Percentiles rank a stretch among this genome's conserved stretches.
These are phyloP conservation scores for Cardiocondyla obscurior DNA, from an alignment of 1,140 invertebrate genomes.

Conservation along the genomic window DNA sequence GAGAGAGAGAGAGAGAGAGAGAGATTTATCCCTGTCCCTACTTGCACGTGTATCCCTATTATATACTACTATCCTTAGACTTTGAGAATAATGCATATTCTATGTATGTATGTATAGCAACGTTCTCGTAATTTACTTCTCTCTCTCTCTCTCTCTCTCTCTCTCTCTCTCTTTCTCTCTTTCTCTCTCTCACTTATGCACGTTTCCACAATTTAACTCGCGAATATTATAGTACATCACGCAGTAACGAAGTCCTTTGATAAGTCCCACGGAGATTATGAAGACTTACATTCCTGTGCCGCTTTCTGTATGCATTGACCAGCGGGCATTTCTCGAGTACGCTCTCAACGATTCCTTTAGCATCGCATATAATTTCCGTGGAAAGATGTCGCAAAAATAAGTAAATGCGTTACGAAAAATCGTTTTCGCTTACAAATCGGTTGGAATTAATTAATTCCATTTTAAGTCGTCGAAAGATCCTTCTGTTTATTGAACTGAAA, in stretches of 20 bases:
- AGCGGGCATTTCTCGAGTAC: not conserved
- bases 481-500: not conserved
- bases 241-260: constrained; percentile 26
- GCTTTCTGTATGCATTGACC: not conserved
- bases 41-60: constrained; percentile 20
- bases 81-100: constrained; percentile 33
- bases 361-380: not conserved
- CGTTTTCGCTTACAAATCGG: not conserved
- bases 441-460: constrained; percentile 11
- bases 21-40: constrained; percentile 16
- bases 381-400: not conserved
- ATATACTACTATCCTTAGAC: constrained; percentile 17
- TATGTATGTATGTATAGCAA: not conserved
- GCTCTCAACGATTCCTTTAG: too few relatives aligned
- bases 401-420: constrained; percentile 4
- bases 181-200: not conserved
- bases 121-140: constrained; percentile 8
- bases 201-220: constrained; percentile 45
- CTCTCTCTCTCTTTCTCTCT: not conserved
- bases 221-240: constrained; percentile 40
- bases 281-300: not conserved
- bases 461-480: not conserved
- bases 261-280: constrained; percentile 16
- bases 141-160: too few relatives aligned
- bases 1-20: not conserved